Evolutionary conservation across 2,797 vertebrate genomes (phyloP).

Genomic region (Gymnoscopelus microlampas): DNA sequence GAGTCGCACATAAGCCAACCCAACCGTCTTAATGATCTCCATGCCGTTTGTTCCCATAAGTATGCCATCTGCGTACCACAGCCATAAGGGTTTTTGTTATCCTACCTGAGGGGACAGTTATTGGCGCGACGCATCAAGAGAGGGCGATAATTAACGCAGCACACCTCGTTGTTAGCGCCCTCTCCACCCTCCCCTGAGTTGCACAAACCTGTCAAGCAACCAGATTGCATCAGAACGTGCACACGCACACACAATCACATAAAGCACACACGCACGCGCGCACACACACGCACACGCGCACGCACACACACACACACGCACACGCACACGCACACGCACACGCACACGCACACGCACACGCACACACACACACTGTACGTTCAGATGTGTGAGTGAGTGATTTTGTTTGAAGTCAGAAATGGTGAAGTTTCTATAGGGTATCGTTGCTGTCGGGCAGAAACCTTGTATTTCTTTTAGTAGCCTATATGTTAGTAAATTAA

Average conservation of each 20-base stretch:
- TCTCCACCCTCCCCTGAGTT: slow-evolving; percentile 45
- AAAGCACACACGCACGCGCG: slow-evolving; percentile 1
- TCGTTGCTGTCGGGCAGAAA: no score
- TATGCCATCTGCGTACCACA: slow-evolving; percentile 56
- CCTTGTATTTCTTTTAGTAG: no score
- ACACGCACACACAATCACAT: neutral
- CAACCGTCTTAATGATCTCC: slow-evolving; percentile 10
- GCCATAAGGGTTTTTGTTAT: slow-evolving; percentile 45
- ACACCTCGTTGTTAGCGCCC: slow-evolving; percentile 40
- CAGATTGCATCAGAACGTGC: slow-evolving; percentile 27
- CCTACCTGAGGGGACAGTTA: slow-evolving; percentile 60
- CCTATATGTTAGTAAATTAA: no score
- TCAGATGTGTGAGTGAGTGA: slow-evolving; percentile 4
- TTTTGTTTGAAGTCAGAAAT: slow-evolving; percentile 58
- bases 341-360: neutral
- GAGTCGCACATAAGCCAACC: neutral
- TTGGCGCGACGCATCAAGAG: slow-evolving; percentile 45
- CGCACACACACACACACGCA: no score
- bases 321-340: no score
- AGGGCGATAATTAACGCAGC: slow-evolving; percentile 57
- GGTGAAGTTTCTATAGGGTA: slow-evolving; percentile 42
- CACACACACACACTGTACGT: neutral
- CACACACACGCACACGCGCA: neutral
- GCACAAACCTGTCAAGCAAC: slow-evolving; percentile 45
- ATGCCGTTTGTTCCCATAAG: slow-evolving; percentile 33